These are phyloP conservation scores for Oenanthe oenanthe DNA, from an alignment of 2,113 vertebrate species.

Conservation along the genomic window DNA sequence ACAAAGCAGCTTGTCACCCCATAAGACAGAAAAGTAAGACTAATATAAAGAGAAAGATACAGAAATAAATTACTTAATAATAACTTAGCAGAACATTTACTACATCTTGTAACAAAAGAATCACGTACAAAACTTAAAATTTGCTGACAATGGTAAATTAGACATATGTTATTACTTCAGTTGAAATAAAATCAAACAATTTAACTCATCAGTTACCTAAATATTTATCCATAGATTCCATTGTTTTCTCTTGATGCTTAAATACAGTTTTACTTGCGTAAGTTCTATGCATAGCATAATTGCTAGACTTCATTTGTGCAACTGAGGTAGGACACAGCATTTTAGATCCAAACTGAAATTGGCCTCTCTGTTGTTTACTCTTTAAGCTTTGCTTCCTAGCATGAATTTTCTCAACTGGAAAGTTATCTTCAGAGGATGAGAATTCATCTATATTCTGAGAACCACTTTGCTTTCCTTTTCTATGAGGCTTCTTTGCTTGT, in stretches of 20 bases:
- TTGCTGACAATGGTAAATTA: background rate
- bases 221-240: slow-evolving; percentile 76
- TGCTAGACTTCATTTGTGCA: background rate
- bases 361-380: slow-evolving; percentile 1
- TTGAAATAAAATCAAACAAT: slow-evolving; percentile 7
- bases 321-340: background rate
- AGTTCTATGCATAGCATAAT: background rate
- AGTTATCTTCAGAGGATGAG: slow-evolving; percentile 85
- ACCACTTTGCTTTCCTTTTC: background rate
- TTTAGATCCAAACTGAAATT: slow-evolving; percentile 25
- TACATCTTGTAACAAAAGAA: background rate
- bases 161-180: background rate
- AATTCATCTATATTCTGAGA: slow-evolving; percentile 78
- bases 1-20: background rate
- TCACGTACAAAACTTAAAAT: background rate
- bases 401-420: slow-evolving; percentile 36
- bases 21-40: background rate
- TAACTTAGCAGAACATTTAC: background rate
- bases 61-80: background rate
- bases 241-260: background rate
- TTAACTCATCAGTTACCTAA: slow-evolving; percentile 77
- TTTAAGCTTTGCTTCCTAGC: background rate
- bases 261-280: background rate
- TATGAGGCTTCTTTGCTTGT: background rate
- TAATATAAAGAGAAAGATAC: background rate